Evolutionary conservation across 2,888 invertebrate genomes (phyloP).

Genomic region (Leucania comma): DNA sequence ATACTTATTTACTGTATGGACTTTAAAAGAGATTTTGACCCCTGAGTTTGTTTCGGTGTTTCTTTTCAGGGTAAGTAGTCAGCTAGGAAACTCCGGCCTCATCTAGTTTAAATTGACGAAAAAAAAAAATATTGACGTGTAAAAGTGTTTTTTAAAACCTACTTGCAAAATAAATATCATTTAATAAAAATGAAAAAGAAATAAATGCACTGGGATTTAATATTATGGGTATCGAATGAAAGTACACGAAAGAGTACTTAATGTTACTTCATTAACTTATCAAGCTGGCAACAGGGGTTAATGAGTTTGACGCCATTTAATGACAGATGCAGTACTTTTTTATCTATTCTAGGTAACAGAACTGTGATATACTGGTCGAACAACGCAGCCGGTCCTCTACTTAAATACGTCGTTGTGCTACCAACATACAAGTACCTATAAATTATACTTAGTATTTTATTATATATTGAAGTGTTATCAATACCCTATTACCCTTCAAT

Average conservation of each 20-base stretch:
- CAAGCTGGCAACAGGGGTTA: slow-evolving; percentile 1
- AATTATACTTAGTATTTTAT: neutral
- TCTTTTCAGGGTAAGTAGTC: too few species aligned
- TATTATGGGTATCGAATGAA: neutral
- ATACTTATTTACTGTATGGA: too few species aligned
- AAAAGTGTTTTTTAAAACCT: too few species aligned
- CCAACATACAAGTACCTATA: neutral
- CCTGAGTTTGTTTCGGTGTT: too few species aligned
- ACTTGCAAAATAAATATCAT: too few species aligned
- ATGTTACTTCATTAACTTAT: neutral
- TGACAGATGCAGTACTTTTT: slow-evolving; percentile 19
- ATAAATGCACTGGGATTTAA: neutral
- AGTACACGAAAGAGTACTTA: neutral
- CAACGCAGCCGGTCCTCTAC: neutral
- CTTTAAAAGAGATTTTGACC: too few species aligned
- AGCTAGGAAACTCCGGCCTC: too few species aligned
- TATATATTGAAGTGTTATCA: neutral
- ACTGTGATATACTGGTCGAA: slow-evolving; percentile 9
- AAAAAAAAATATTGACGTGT: too few species aligned
- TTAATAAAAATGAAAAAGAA: neutral
- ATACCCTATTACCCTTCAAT: neutral
- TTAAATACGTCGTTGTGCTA: neutral
- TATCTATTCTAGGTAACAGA: slow-evolving; percentile 24
- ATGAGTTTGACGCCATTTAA: slow-evolving; percentile 33
- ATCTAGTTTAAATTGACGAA: too few species aligned